Evolutionary conservation across 2,113 vertebrate genomes (phyloP).

Genomic region (Numida meleagris): DNA sequence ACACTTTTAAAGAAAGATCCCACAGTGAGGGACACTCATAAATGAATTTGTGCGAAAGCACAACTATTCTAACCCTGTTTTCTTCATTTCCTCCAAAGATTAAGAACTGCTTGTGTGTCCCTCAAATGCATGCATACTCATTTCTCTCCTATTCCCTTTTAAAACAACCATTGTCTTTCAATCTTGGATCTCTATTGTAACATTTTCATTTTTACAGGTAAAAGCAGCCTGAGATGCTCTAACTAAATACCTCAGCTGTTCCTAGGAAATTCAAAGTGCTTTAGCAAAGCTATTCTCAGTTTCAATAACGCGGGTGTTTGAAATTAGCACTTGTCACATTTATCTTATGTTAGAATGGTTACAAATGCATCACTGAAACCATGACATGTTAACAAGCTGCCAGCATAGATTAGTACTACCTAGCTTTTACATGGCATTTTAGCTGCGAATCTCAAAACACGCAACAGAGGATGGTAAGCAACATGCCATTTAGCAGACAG

Average conservation of each 20-base stretch:
- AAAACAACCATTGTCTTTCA: neutral
- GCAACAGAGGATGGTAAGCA: neutral
- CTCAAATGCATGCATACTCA: neutral
- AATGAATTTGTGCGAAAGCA: neutral
- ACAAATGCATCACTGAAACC: conserved; percentile 46
- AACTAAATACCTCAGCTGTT: conserved; percentile 40
- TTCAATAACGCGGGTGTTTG: conserved; percentile 23
- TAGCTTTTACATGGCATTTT: conserved; percentile 15
- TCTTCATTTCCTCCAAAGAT: neutral
- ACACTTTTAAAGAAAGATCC: neutral
- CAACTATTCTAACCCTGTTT: neutral
- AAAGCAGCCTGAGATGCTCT: neutral
- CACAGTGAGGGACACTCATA: neutral
- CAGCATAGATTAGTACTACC: conserved; percentile 21
- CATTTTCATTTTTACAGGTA: neutral
- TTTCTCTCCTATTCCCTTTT: neutral
- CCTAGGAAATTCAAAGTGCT: conserved; percentile 35
- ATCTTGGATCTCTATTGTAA: neutral
- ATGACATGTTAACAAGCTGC: conserved; percentile 57
- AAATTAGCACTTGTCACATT: conserved; percentile 68
- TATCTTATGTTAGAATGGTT: conserved; percentile 41
- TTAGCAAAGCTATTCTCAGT: conserved; percentile 42
- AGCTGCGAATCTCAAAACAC: neutral
- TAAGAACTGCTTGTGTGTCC: neutral
- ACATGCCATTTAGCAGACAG: neutral